A percentile compares a stretch with the other conserved stretches of the same genome.
Evolutionary conservation across 2,113 vertebrate species (phyloP).

Genomic region (Ctenodactylus gundi): DNA sequence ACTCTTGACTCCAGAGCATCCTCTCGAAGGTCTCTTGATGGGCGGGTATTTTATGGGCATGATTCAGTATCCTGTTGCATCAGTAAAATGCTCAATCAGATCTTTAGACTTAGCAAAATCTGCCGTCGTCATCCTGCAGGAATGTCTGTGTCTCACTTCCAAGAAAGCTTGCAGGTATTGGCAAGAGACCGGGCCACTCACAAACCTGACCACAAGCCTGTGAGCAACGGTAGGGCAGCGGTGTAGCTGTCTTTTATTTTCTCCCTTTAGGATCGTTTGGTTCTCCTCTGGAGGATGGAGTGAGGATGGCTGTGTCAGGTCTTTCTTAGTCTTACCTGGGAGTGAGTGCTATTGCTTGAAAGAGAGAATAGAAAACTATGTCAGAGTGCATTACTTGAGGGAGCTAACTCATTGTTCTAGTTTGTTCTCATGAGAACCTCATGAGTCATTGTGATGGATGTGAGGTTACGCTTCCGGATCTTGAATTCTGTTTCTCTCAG

Average conservation of each 20-base stretch:
- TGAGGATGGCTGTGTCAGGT: neutral
- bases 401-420: neutral
- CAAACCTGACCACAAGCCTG: neutral
- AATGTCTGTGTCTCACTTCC: slow-evolving; percentile 29
- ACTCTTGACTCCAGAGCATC: neutral
- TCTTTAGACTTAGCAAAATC: neutral
- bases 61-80: slow-evolving; percentile 52
- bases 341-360: neutral
- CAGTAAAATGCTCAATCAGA: neutral
- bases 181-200: neutral
- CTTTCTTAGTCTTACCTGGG: neutral
- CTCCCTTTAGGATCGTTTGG: neutral
- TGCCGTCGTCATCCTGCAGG: neutral
- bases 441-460: neutral
- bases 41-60: neutral
- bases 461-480: neutral
- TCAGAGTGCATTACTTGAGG: neutral
- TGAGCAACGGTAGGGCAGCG: neutral
- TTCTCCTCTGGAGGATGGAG: neutral
- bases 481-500: neutral
- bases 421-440: neutral
- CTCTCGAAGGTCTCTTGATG: neutral
- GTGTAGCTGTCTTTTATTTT: neutral
- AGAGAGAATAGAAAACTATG: neutral
- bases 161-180: neutral